Base-by-base conservation (phyloP, 2,888 invertebrate species). In the Strigamia maritima region DNA sequence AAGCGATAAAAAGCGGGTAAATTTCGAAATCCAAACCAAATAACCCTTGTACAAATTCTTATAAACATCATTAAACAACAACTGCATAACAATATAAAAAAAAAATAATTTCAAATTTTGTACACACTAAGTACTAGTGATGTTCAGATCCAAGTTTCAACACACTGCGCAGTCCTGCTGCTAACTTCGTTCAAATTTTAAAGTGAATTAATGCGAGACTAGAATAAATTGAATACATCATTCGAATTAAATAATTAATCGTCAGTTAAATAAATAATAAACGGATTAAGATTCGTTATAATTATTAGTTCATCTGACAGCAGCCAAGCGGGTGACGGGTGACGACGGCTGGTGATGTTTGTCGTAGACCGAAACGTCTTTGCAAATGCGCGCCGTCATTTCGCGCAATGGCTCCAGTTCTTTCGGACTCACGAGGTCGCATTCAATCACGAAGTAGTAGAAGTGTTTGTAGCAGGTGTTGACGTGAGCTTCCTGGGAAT, bases 401-500 rank as follows among this genome's bases (percentile, higher is more conserved):
- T 92, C 92, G 22, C 89, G 88, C 83, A 95, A 86, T 0, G 95
- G 95, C 85, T 95, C 95, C 82, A 96, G 86, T 86, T 96, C 95
- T 85, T 94, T 94, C 40, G 89, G 86, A 82, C 92, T 92, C 75
- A 97, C 91, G 83, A 96, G 87, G 84, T 92, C 92, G 85, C 94
- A 94, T 86, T 96, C 94, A 75, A 90, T 91, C 24, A 95, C 92
- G 86, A 97, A 96, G 85, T 94, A 96, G 86, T 94, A 95, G 86
- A 95, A 96, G 86, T 96, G 95, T 85, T 96, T 96, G 88, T 95
- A 96, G 85, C 95, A 95, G 0, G 95, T 94, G 86, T 96, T 96
- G 0, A 95, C 94, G 84, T 96, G 95, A 22, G 95, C 94, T 86
- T 96, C 95, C 93, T 93, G 19, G 4, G 35, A 35, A 35, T n/a